phyloP scores from a whole-genome alignment of 2,888 invertebrate species.

The Leptarthrus brevirostris region DNA sequence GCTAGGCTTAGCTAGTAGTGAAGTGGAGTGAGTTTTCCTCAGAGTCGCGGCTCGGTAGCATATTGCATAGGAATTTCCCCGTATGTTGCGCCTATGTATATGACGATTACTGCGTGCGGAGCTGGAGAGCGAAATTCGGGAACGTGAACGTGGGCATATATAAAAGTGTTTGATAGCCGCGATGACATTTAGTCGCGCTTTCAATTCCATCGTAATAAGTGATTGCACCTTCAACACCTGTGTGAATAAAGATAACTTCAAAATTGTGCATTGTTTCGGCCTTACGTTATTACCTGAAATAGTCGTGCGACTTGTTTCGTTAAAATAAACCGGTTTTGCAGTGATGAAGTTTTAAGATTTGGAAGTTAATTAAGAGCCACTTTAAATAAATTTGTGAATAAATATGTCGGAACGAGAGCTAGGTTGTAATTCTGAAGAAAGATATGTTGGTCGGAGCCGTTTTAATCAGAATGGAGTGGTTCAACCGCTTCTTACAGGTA shows the following conservation, averaged over 20 bases:
- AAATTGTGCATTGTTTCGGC: too few relatives aligned
- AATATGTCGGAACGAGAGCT: conserved; percentile 64
- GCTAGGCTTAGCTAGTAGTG: too few relatives aligned
- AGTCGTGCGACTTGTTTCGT: too few relatives aligned
- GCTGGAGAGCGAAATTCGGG: conserved; percentile 5
- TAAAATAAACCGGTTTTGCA: conserved; percentile 6
- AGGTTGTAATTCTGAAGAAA: conserved; percentile 60
- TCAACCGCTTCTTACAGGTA: conserved; percentile 91
- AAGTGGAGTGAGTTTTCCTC: too few relatives aligned
- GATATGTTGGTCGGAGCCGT: conserved; percentile 64
- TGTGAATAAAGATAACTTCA: too few relatives aligned
- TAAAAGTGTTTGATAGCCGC: conserved; percentile 40
- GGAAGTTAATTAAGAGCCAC: not conserved
- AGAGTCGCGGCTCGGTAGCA: too few relatives aligned
- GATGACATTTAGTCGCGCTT: conserved; percentile 49
- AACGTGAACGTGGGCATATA: conserved; percentile 21
- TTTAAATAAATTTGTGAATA: not conserved
- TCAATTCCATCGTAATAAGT: conserved; percentile 21
- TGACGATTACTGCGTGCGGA: not conserved
- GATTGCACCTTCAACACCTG: too few relatives aligned
- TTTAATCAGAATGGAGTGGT: conserved; percentile 73
- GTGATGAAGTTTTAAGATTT: conserved; percentile 31
- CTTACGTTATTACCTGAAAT: too few relatives aligned
- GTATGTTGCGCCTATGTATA: not conserved
- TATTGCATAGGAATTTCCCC: not conserved